Evolutionary conservation across 2,113 vertebrate species (phyloP), one percentile per base, ranked within the genome.

Genomic region (Nothocercus nigrocapillus): DNA sequence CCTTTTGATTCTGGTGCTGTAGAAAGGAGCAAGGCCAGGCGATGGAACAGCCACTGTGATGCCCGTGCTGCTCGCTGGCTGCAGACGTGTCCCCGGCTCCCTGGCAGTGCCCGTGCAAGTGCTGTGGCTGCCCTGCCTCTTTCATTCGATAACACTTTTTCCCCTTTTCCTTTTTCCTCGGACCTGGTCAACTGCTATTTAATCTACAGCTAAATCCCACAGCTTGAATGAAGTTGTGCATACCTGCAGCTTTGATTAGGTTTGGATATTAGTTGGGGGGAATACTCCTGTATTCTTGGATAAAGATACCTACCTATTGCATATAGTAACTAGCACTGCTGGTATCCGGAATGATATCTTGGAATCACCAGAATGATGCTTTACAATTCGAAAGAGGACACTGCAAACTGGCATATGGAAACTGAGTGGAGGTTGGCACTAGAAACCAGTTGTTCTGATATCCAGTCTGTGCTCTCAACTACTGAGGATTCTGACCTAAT

Each of bases 221-320:
- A 94, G 91, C 88, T 95, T 93, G 79, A 82, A 68, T 54, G 88
- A 93, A 86, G 88, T 14, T 88, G 61, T 51, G 86, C 90, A 92
- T 96, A 89, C 80, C 85, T 93, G 64, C 81, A 72, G 69, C 90
- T 96, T 61, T 90, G 90, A 67, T 45, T 74, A 25, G 80, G 66
- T 38, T 88, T 64, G 94, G 73, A 74, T 82, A 82, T 95, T 92
- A 86, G 24, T 68, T 0, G 67, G 36, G 61, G 69, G 16, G 27
- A 86, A 66, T n/a, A 21, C 47, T 94, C 67, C 66, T 22, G 36
- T 76, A 24, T 88, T 78, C 38, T 72, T 92, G 73, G 88, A 16
- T 47, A 27, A 75, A 44, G 47, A 34, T 61, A 58, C 54, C 56
- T 81, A 9, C 79, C 20, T 56, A 6, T 75, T 78, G 8, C 24